These are phyloP conservation scores for Orientallactaga bullata DNA, from an alignment of 2,113 vertebrate genomes.

Conservation along the genomic window DNA sequence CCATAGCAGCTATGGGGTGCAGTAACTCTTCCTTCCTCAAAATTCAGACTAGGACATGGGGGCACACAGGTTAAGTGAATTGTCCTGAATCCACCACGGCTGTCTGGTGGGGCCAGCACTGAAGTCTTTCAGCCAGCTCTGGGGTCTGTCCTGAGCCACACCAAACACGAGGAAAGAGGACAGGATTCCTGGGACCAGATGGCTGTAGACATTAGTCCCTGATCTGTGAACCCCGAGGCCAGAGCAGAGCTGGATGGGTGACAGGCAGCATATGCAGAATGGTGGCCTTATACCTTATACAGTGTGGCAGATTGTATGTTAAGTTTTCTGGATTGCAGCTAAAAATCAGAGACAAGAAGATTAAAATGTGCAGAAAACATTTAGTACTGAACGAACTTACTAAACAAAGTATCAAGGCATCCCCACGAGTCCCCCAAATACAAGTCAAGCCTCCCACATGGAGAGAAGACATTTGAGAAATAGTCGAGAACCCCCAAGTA, in stretches of 20 bases:
- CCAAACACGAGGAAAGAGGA: too few relatives aligned
- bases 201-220: background rate
- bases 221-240: background rate
- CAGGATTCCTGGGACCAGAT: background rate
- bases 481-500: background rate
- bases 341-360: background rate
- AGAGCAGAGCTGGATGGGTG: background rate
- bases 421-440: background rate
- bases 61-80: background rate
- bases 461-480: background rate
- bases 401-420: background rate
- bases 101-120: too few relatives aligned
- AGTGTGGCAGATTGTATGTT: background rate
- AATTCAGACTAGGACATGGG: background rate
- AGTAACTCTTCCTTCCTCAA: background rate
- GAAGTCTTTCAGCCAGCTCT: background rate
- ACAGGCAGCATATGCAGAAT: fast-evolving
- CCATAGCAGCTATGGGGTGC: background rate
- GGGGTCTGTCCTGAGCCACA: background rate
- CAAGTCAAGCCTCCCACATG: background rate
- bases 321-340: background rate
- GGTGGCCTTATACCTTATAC: background rate
- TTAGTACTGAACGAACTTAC: too few relatives aligned
- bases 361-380: background rate
- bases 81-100: too few relatives aligned